A percentile compares a stretch with the other conserved stretches of the same genome.
Conservation (phyloP, 2,797 vertebrate species). For the Tinamus major region DNA sequence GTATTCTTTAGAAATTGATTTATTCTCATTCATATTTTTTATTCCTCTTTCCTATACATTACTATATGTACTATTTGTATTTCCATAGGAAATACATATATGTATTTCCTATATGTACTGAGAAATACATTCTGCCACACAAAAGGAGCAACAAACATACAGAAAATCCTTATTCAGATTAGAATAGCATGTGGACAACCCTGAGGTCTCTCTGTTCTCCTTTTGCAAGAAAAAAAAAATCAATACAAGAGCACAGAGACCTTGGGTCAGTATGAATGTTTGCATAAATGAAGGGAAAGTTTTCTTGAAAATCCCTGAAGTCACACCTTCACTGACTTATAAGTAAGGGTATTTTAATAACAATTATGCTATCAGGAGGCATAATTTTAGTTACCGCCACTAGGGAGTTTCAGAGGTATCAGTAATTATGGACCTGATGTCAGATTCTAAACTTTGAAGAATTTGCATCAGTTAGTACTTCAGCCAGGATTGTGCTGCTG, state of each 20-base stretch:
- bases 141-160: neutral
- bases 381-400: neutral
- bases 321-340: neutral
- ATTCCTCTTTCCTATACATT: accelerated
- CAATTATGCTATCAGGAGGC: neutral
- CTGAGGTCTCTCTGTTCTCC: neutral
- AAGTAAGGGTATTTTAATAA: neutral
- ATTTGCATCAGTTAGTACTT: neutral
- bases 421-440: neutral
- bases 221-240: neutral
- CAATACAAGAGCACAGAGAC: neutral
- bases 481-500: neutral
- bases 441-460: neutral
- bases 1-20: neutral
- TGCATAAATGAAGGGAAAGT: neutral
- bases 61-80: too few species aligned
- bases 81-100: too few species aligned
- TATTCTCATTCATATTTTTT: neutral
- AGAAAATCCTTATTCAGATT: neutral
- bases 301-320: neutral
- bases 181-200: accelerated
- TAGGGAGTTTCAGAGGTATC: neutral
- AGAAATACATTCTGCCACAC: accelerated
- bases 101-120: neutral
- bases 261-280: neutral